Evolutionary conservation across 2,797 vertebrate genomes (phyloP).

Genomic region (Australoheros facetus): DNA sequence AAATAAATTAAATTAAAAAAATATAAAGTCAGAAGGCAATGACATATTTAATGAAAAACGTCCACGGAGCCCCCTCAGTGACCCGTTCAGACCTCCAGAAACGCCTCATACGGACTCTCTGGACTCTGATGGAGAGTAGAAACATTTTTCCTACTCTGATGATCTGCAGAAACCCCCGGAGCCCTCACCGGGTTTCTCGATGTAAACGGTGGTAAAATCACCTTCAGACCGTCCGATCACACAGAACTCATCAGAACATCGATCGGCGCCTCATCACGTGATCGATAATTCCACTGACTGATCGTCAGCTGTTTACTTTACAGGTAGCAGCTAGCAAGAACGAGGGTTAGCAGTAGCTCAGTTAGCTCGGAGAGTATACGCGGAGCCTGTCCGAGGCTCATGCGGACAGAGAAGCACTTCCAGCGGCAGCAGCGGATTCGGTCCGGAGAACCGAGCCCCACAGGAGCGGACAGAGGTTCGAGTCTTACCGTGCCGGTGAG

Average conservation of each 20-base stretch:
- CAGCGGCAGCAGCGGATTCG: not conserved
- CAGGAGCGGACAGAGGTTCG: not conserved
- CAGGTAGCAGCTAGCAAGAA: slow-evolving; percentile 13
- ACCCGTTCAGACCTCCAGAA: not conserved
- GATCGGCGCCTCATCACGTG: not conserved
- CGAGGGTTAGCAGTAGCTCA: not conserved
- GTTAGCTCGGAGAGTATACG: not conserved
- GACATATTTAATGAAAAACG: not conserved
- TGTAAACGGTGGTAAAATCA: no score
- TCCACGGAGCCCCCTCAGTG: not conserved
- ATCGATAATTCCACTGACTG: not conserved
- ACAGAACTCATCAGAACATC: not conserved
- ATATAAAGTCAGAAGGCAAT: no score
- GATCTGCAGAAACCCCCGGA: not conserved
- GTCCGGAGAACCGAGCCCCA: not conserved
- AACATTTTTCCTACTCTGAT: no score
- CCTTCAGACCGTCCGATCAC: not conserved
- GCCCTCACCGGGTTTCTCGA: not conserved
- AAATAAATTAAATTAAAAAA: no score
- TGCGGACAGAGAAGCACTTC: not conserved
- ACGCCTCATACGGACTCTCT: not conserved
- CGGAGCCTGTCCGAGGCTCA: not conserved
- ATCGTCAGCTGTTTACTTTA: slow-evolving; percentile 42
- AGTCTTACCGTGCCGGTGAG: not conserved
- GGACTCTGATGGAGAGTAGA: not conserved